phyloP scores from a whole-genome alignment of 2,888 invertebrate species.

The Euplagia quadripunctaria region DNA sequence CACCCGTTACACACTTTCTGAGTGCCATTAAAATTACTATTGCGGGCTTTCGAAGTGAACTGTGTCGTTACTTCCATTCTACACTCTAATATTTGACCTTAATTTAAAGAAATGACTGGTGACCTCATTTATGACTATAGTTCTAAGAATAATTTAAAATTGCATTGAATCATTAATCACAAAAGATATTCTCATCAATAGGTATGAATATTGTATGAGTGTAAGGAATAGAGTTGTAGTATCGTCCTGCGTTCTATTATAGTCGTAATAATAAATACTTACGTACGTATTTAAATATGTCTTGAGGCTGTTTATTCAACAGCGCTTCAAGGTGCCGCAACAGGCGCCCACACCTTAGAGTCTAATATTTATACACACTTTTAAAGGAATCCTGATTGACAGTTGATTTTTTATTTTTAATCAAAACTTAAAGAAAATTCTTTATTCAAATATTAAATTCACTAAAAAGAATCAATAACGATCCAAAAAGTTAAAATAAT shows the following conservation, averaged over 20 bases:
- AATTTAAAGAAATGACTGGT: constrained; percentile 2
- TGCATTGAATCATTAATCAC: constrained; percentile 15
- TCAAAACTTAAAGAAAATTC: too few species aligned
- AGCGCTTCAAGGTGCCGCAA: too few species aligned
- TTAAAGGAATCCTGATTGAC: too few species aligned
- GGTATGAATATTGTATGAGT: neutral
- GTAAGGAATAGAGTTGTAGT: constrained; percentile 12
- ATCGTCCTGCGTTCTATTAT: neutral
- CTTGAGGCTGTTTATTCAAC: too few species aligned
- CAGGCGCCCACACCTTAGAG: too few species aligned
- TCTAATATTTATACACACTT: too few species aligned
- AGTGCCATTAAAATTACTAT: neutral
- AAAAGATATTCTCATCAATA: constrained; percentile 1
- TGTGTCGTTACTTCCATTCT: neutral
- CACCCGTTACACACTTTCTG: neutral
- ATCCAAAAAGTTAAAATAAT: too few species aligned
- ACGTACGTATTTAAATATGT: neutral
- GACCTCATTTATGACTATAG: neutral
- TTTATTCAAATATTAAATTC: too few species aligned
- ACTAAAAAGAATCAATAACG: too few species aligned
- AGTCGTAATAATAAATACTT: neutral
- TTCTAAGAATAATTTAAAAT: constrained; percentile 4
- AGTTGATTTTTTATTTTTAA: too few species aligned
- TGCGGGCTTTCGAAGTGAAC: neutral
- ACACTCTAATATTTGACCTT: neutral